Evolutionary conservation across 2,888 invertebrate species (phyloP).

Genomic region (Andrena hattorfiana): DNA sequence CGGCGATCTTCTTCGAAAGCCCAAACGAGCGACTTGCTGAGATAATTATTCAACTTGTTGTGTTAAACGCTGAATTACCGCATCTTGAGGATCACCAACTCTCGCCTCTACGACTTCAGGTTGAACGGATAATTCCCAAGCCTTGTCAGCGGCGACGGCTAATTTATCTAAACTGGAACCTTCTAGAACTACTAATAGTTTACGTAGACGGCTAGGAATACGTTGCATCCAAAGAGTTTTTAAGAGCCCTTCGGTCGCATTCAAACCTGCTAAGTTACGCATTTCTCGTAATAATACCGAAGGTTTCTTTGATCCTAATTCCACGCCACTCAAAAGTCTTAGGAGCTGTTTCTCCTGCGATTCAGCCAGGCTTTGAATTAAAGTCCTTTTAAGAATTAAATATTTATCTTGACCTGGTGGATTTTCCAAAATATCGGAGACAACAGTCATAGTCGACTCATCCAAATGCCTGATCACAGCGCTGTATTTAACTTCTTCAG

Average conservation of each 20-base stretch:
- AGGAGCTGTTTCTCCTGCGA: neutral
- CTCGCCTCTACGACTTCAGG: too few relatives aligned
- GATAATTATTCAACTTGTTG: too few relatives aligned
- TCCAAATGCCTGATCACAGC: neutral
- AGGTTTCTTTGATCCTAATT: neutral
- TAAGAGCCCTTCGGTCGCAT: neutral
- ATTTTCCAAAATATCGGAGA: neutral
- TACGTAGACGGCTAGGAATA: neutral
- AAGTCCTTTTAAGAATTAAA: neutral
- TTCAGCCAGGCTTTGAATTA: neutral
- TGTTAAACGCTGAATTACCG: too few relatives aligned
- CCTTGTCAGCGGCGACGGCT: too few relatives aligned
- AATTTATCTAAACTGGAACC: too few relatives aligned
- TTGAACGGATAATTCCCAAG: too few relatives aligned
- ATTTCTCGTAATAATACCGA: conserved; percentile 28
- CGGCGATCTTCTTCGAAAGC: too few relatives aligned
- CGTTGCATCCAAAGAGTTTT: conserved; percentile 17
- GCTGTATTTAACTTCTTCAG: neutral
- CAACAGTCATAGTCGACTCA: neutral
- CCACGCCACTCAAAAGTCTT: neutral
- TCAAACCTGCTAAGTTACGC: neutral
- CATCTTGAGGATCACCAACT: too few relatives aligned
- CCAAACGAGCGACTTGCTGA: too few relatives aligned
- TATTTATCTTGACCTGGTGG: neutral
- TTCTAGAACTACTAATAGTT: too few relatives aligned